Evolutionary conservation across 2,888 invertebrate genomes (phyloP), one percentile per base, ranked within the genome.

Genomic region (Corythucha ciliata): DNA sequence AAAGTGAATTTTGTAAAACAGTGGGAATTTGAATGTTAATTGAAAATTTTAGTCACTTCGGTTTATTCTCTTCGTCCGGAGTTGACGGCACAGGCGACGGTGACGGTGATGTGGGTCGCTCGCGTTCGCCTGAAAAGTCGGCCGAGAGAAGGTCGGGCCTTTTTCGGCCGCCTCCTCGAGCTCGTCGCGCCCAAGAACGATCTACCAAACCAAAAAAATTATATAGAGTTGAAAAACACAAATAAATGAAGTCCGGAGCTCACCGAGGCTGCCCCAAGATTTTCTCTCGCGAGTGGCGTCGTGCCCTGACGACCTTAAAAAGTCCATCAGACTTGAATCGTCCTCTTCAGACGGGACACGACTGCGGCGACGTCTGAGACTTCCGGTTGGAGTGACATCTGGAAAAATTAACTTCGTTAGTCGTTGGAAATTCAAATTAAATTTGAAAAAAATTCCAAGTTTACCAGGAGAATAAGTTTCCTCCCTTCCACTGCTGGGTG

Each of bases 311-410:
- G 81, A 79, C 49, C 87, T 71, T 47, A 91, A 70, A 66, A 87
- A 89, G 66, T 88, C 87, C 79, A 91, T 81, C n/a, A 91, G 68
- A 16, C 82, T 82, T 4, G 81, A 81, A 61, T 90, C 90, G 63
- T 89, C 85, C 63, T 84, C 85, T 65, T 83, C 87, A 4, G 81
- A 81, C 0, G 87, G 79, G 16, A 87, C 81, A 25, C 88, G 77
- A 64, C 89, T 83, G 61, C 88, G 74, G 37, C 90, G 74, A 27
- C 90, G 74, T 18, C 90, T 75, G 32, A 91, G 70, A 58, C 89
- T 90, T 26, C 91, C 91, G 58, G 86, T 90, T 12, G 91, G 91
- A 4, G 91, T 91, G 33, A 89, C 81, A 65, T 91, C 90, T 75
- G 69, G 36, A 52, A 48, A 48, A n/a, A n/a, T 29, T 29, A n/a